Conservation (phyloP, 2,888 invertebrate genomes). For the Phania funesta region DNA sequence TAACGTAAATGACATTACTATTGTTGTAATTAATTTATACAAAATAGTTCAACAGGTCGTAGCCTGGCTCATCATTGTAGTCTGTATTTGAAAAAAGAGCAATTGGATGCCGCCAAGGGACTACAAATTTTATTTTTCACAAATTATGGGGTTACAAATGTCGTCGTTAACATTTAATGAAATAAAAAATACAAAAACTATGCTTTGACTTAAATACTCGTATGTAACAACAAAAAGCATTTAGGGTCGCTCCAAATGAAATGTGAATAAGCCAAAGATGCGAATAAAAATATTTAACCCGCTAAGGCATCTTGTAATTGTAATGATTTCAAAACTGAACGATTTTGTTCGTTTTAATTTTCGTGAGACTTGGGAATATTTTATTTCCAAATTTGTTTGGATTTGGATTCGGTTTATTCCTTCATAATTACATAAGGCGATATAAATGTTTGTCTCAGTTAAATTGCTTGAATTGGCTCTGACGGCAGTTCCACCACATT, state of each 20-base stretch:
- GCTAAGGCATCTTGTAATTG: neutral
- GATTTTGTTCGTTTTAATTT: no score
- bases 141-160: conserved; percentile 59
- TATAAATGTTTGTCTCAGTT: no score
- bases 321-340: neutral
- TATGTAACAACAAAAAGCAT: neutral
- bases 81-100: neutral
- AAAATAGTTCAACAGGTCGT: conserved; percentile 59
- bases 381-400: no score
- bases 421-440: no score
- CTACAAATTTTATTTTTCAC: conserved; percentile 25
- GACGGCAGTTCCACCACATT: no score
- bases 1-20: no score
- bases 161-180: conserved; percentile 65
- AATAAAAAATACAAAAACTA: conserved; percentile 37
- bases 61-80: conserved; percentile 11
- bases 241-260: conserved; percentile 5
- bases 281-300: conserved; percentile 38
- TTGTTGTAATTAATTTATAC: conserved; percentile 59
- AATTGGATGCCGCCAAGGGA: conserved; percentile 6
- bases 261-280: conserved; percentile 25
- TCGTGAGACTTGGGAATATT: no score
- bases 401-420: no score
- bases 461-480: no score
- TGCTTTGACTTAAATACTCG: neutral